A percentile compares a stretch with the other conserved stretches of the same genome.
These are phyloP conservation scores for Gibbula magus DNA, from an alignment of 2,888 invertebrate species.

Conservation along the genomic window DNA sequence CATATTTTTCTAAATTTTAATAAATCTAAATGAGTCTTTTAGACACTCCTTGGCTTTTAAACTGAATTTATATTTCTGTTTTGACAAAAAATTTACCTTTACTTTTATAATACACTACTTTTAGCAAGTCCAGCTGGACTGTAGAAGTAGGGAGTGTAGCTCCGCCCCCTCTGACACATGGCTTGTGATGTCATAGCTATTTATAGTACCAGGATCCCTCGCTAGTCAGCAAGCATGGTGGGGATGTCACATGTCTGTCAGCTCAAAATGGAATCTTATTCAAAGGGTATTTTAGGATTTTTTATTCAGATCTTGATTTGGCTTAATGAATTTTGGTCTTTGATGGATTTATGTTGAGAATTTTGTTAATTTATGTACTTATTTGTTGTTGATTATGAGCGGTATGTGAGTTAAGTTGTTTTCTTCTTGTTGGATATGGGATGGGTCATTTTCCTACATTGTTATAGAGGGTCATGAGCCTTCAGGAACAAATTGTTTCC, in stretches of 20 bases:
- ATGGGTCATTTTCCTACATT: too few relatives aligned
- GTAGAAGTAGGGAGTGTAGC: neutral
- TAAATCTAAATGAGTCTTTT: too few relatives aligned
- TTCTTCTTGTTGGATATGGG: too few relatives aligned
- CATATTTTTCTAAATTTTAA: too few relatives aligned
- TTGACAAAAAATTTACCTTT: too few relatives aligned
- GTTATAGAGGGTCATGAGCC: too few relatives aligned
- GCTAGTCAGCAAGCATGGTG: neutral
- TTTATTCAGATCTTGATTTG: neutral
- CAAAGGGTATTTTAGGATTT: neutral
- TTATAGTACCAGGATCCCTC: neutral
- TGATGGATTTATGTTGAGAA: neutral
- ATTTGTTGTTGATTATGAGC: neutral
- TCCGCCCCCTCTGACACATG: neutral
- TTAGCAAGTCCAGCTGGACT: too few relatives aligned
- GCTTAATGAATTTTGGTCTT: neutral
- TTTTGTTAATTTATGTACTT: neutral
- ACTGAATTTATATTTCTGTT: too few relatives aligned
- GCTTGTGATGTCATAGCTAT: constrained; percentile 3
- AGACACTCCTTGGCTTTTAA: too few relatives aligned
- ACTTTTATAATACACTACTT: too few relatives aligned
- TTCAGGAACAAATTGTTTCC: too few relatives aligned
- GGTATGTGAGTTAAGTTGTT: neutral
- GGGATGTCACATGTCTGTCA: neutral
- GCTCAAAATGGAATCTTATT: neutral